Base-by-base conservation (phyloP, 64 coral and sea anemone genomes). In the Stichodactyla mertensii region DNA sequence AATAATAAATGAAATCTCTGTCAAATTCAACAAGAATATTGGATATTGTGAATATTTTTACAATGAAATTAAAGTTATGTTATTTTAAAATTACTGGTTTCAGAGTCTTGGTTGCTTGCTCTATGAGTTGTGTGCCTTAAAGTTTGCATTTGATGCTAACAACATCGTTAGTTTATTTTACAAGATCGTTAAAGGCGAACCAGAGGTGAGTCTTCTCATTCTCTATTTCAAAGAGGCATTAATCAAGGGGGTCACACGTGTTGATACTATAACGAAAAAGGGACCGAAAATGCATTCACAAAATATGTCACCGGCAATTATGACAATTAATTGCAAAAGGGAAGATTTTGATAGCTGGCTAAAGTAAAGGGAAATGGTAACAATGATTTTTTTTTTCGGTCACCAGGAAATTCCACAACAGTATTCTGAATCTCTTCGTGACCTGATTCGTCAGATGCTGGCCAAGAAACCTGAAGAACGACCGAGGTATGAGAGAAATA, bases 131-230 rank as follows among this genome's bases (percentile, higher is more conserved):
- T 99, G 97, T 91, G 90, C 90, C 0, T 79, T 95, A 9, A 86
- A 52, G 51, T 90, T 87, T 28, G 97, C 97, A 10, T 99, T 99
- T 80, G 91, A 94, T 52, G 97, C 97, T 79, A 85, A 74, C n/a
- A 99, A 99, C 74, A 87, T 95, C 54, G 78, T 99, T 90, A 99
- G 93, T 66, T 59, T 98, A 55, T 95, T 92, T 67, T 98, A 98
- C 86, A 98, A 98, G 82, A 98, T 98, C 82, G 93, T 98, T 55
- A 98, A 94, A 70, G 96, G 88, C 19, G 93, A 92, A 64, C 90
- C 90, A 28, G 92, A 80, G 92, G 96, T 98, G 55, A 91, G 92
- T 83, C 6, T 15, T 36, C 28, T 79, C 1, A 31, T 79, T 69
- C n/a, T 0, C 18, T 5, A 61, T 61, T 58, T 10, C 57, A 58